These are phyloP conservation scores for Drosophila maculinotata DNA, from an alignment of 2,888 invertebrate genomes.

Conservation along the genomic window DNA sequence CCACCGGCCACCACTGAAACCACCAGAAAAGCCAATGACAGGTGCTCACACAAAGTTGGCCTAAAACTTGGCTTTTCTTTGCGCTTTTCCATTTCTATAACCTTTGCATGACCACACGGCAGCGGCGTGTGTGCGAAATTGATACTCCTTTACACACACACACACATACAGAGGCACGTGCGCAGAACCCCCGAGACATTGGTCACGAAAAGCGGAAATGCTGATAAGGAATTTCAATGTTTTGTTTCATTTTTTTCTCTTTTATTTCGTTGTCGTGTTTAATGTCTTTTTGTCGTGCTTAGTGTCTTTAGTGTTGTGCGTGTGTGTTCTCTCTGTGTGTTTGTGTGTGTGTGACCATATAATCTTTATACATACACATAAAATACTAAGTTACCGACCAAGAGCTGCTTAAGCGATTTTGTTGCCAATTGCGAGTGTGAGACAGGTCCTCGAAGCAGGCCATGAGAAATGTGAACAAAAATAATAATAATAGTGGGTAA, in stretches of 20 bases:
- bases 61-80: conserved; percentile 53
- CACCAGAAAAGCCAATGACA: conserved; percentile 45
- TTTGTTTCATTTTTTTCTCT: conserved; percentile 64
- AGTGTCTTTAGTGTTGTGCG: conserved; percentile 77
- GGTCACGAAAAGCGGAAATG: conserved; percentile 85
- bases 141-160: conserved; percentile 52
- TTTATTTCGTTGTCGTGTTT: conserved; percentile 84
- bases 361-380: conserved; percentile 71
- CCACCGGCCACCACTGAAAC: conserved; percentile 24
- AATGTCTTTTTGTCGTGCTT: conserved; percentile 85
- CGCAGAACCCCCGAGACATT: conserved; percentile 76
- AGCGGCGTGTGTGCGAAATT: conserved; percentile 60
- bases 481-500: conserved; percentile 11
- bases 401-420: conserved; percentile 51
- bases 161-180: conserved; percentile 35
- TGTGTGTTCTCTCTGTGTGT: conserved; percentile 38
- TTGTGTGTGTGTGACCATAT: conserved; percentile 58
- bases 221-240: conserved; percentile 85
- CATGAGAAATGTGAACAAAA: conserved; percentile 31
- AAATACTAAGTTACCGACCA: conserved; percentile 63
- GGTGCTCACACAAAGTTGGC: conserved; percentile 45
- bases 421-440: conserved; percentile 12
- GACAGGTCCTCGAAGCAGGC: conserved; percentile 26
- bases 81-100: conserved; percentile 76
- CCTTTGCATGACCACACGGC: conserved; percentile 73